These are phyloP conservation scores for Saimiri boliviensis DNA, from an alignment of 2,113 vertebrate genomes.

Conservation along the genomic window DNA sequence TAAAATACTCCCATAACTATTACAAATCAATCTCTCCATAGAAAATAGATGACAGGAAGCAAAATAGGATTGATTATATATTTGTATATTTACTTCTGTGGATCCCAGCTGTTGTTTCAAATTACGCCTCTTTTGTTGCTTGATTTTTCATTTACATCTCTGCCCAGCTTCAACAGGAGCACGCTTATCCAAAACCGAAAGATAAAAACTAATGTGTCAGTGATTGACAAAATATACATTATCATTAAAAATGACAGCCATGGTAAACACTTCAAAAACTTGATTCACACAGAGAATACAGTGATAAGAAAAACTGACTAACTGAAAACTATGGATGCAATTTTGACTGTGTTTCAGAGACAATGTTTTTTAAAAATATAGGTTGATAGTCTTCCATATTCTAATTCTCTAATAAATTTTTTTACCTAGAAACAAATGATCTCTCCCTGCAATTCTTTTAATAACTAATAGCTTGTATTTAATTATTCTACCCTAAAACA, in stretches of 20 bases:
- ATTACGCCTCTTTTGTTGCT: background rate
- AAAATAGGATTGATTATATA: conserved; percentile 15
- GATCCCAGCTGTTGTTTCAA: background rate
- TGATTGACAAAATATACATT: conserved; percentile 52
- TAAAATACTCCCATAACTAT: conserved; percentile 6
- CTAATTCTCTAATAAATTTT: background rate
- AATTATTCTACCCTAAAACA: background rate
- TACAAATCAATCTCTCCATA: conserved; percentile 6
- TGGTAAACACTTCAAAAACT: conserved; percentile 44
- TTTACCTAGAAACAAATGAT: background rate
- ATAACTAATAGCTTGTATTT: background rate
- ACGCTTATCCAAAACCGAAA: background rate
- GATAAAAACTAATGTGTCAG: conserved; percentile 18
- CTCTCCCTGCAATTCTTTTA: background rate
- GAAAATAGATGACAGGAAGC: conserved; percentile 42
- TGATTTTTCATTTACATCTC: conserved; percentile 27
- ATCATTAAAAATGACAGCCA: conserved; percentile 60
- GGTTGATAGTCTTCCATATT: background rate
- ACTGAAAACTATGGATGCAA: background rate
- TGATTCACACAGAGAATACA: background rate
- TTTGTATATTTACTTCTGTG: background rate
- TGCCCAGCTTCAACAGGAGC: background rate
- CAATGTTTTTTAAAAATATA: background rate
- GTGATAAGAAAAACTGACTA: background rate
- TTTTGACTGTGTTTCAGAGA: background rate